Percentiles rank a stretch among this genome's conserved stretches.
Conservation (phyloP, 2,113 vertebrate genomes). For the Xiphorhynchus elegans region DNA sequence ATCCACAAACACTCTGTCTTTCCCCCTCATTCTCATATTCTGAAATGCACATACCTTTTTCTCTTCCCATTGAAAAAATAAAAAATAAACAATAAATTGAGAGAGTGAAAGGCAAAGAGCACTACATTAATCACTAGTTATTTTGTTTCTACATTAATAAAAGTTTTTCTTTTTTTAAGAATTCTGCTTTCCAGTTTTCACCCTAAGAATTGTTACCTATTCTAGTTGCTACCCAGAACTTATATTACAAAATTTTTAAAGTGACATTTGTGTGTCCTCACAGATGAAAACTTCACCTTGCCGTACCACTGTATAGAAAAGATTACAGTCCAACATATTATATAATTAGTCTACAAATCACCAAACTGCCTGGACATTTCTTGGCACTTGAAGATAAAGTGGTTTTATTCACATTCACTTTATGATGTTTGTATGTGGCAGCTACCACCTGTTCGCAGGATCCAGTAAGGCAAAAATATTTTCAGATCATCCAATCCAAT, state of each 20-base stretch:
- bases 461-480: background rate
- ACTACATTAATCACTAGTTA: background rate
- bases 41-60: background rate
- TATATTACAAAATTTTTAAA: background rate
- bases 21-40: background rate
- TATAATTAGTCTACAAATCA: background rate
- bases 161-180: background rate
- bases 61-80: background rate
- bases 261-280: background rate
- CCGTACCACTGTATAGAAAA: background rate
- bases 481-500: background rate
- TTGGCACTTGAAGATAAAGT: background rate
- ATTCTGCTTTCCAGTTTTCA: background rate
- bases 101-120: background rate
- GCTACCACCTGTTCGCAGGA: background rate
- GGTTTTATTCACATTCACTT: background rate
- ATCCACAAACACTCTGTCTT: background rate
- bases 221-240: background rate
- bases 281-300: background rate
- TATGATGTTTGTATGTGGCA: background rate
- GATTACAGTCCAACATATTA: background rate
- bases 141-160: background rate
- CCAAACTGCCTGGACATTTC: background rate
- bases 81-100: background rate
- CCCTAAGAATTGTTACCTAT: background rate